Conservation (phyloP, 2,113 vertebrate species). For the Gopherus flavomarginatus region DNA sequence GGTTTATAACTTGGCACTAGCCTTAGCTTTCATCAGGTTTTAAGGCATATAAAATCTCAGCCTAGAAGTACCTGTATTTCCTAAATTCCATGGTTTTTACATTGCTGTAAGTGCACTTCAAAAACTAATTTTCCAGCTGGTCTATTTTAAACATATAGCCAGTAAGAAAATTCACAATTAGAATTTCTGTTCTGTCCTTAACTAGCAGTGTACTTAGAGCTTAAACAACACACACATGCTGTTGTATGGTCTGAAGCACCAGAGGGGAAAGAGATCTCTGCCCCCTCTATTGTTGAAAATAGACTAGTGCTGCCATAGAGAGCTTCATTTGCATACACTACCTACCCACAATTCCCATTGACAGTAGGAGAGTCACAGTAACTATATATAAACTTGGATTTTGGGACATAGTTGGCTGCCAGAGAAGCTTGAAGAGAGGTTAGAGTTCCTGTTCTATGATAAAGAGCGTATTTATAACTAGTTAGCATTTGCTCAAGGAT, state of each 20-base stretch:
- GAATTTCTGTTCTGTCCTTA: conserved; percentile 35
- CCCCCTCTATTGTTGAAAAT: not conserved
- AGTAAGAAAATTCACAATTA: conserved; percentile 19
- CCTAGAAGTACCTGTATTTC: not conserved
- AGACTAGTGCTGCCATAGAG: not conserved
- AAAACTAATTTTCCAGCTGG: not conserved
- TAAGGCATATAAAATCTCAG: not conserved
- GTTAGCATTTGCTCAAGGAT: not conserved
- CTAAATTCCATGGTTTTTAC: not conserved
- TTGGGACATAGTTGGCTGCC: not conserved
- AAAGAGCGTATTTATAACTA: not conserved
- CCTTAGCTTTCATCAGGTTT: not conserved
- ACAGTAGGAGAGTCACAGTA: not conserved
- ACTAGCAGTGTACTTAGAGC: not conserved
- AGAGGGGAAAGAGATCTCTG: not conserved
- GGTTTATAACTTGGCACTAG: not conserved
- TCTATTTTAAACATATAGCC: not conserved
- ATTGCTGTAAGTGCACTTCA: not conserved
- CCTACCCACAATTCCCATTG: not conserved
- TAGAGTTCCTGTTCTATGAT: not conserved
- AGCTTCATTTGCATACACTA: not conserved
- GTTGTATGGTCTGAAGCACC: not conserved
- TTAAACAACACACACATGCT: not conserved
- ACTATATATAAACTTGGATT: not conserved
- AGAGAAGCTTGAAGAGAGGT: not conserved